Evolutionary conservation across 2,888 invertebrate species (phyloP).

Genomic region (Petrolisthes cinctipes): DNA sequence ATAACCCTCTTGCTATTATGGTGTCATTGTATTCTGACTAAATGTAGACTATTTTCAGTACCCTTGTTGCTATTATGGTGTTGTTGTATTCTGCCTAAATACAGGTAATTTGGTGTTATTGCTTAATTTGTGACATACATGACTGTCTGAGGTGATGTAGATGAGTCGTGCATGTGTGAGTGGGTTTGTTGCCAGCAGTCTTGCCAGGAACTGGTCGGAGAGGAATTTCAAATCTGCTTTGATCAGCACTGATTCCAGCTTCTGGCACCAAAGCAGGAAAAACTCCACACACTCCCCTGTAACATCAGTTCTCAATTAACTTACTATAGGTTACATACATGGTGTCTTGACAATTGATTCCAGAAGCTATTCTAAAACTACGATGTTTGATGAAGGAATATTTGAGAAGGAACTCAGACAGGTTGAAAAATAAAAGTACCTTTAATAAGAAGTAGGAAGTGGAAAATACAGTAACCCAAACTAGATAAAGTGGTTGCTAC

Average conservation of each 20-base stretch:
- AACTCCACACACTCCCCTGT: slow-evolving; percentile 59
- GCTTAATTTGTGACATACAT: slow-evolving; percentile 34
- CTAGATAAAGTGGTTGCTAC: no score
- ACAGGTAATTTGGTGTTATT: no score
- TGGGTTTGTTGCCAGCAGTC: slow-evolving; percentile 42
- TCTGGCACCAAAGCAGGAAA: slow-evolving; percentile 57
- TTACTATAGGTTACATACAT: no score
- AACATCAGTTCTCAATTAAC: not conserved
- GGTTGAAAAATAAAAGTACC: no score
- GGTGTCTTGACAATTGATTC: no score
- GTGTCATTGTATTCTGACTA: no score
- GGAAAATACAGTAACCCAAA: no score
- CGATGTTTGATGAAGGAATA: not conserved
- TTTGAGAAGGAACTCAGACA: not conserved
- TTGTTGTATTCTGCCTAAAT: no score
- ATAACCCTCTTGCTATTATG: no score
- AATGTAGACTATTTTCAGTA: no score
- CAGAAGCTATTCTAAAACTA: not conserved
- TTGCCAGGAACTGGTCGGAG: slow-evolving; percentile 46
- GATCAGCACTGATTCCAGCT: slow-evolving; percentile 51
- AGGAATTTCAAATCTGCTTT: slow-evolving; percentile 59
- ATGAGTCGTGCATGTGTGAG: slow-evolving; percentile 41
- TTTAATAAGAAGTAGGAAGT: no score
- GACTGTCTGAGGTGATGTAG: slow-evolving; percentile 54
- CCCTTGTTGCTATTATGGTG: no score